Base-by-base conservation (phyloP, 2,888 invertebrate genomes). In the Augiades crinisus region DNA sequence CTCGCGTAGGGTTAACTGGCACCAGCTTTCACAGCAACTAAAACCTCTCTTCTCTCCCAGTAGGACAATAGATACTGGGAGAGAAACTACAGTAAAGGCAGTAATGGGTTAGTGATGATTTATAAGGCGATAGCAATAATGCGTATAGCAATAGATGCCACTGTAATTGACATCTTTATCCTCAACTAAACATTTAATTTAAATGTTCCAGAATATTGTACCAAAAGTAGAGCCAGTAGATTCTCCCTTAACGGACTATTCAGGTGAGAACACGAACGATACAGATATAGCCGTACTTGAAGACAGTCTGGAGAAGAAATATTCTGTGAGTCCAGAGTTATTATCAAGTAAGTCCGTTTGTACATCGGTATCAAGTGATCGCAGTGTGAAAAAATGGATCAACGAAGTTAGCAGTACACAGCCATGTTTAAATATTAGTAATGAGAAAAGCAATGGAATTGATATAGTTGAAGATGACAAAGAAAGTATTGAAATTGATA, bases 381-480 rank as follows among this genome's bases (percentile, higher is more conserved):
- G 69, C 33, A 68, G 60, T 54, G 68, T 78, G 8, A 88, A 82
- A 51, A 89, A 80, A 55, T 83, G 83, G 77, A 78, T 81, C 2
- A 82, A 70, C 5, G 89, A 89, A 83, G 89, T 89, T 0, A 88
- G 78, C 49, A 88, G 87, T 59, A 88, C 89, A 0, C 86, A 88
- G 34, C 87, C 87, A 1, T 83, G 81, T 54, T 64, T 87, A 4
- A 81, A 82, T 53, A 60, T 64, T 14, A 37, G 52, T 5, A 69
- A 64, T 55, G 86, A 86, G 1, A 87, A 81, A 60, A 60, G 44
- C 3, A 72, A 70, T 47, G 64, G 68, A n/a, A 56, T 62, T 0
- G 72, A 75, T 44, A 16, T 55, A 5, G 37, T 53, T 21, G 76
- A 81, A 2, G 77, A 83, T 13, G 84, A 87, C 36, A 83, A 81